Percentiles rank a stretch among this genome's conserved stretches.
Evolutionary conservation across 2,888 invertebrate genomes (phyloP).

Genomic region (Acleris sparsana): DNA sequence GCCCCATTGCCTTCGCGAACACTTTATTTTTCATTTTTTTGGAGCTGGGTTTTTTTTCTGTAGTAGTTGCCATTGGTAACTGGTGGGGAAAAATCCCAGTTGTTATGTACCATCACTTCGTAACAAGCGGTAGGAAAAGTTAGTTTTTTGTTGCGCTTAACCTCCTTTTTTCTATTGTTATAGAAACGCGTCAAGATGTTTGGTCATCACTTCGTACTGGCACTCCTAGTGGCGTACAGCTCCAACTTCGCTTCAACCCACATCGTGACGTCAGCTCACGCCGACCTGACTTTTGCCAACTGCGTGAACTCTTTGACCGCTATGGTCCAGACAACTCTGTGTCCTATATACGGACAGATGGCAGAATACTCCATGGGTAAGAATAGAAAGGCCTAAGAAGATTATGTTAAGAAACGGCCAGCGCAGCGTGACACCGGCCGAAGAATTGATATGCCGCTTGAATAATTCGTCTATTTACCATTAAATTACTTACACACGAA

Average conservation of each 20-base stretch:
- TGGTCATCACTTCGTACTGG: constrained; percentile 46
- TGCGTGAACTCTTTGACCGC: constrained; percentile 50
- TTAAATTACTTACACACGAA: no score
- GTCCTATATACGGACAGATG: constrained; percentile 44
- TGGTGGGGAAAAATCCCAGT: no score
- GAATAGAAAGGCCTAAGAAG: constrained; percentile 24
- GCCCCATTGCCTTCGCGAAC: no score
- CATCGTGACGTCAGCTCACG: constrained; percentile 52
- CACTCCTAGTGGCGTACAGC: constrained; percentile 46
- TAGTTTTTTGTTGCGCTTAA: neutral
- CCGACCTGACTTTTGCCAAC: constrained; percentile 44
- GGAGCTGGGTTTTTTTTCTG: no score
- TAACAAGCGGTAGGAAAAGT: no score
- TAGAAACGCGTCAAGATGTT: constrained; percentile 49
- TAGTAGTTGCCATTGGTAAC: no score
- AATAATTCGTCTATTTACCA: no score
- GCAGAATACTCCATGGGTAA: constrained; percentile 48
- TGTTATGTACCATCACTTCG: no score
- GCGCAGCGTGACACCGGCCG: no score
- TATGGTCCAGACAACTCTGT: constrained; percentile 47
- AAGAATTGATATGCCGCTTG: no score
- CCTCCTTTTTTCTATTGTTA: constrained; percentile 24
- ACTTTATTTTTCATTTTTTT: no score
- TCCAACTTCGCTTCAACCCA: constrained; percentile 50
- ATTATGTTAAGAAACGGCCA: no score